Base-by-base conservation (phyloP, 1,140 invertebrate species). In the Diabrotica undecimpunctata region DNA sequence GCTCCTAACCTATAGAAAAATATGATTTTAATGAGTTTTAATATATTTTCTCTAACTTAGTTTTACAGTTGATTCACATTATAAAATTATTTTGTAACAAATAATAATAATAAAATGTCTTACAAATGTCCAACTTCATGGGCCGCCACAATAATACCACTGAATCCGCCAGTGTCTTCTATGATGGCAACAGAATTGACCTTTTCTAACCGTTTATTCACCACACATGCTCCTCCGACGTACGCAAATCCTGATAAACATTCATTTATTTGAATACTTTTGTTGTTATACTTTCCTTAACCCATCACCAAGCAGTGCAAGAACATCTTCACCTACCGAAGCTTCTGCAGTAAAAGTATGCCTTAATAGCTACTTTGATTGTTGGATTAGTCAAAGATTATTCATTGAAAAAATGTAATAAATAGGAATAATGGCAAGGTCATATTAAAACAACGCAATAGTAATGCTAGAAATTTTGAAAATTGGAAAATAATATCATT, bases 111-210 rank as follows among this genome's bases (percentile, higher is more conserved):
- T 25, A 25, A 25, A 25, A 25, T 25, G 25, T 25, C 93, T 94
- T 87, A 97, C 94, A 97, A 87, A 85, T 97, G 94, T 69, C 94
- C 94, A 70, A 96, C 93, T 92, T 97, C 95, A 78, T 97, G 94
- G 64, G 94, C 94, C 61, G 94, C 95, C 6, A 97, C 95, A 77
- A 97, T 97, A 75, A 97, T 96, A 54, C 95, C 94, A 74, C 93
- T 95, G 81, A 96, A 97, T 64, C 95, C 95, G 66, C 95, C 95
- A 14, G 94, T 96, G 78, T 97, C 95, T 81, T 97, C 95, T 75
- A 97, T 96, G 73, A 97, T 97, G 72, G 94, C 95, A 63, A 97
- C 94, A 65, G 92, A 94, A 83, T 97, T 97, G 62, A 96, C 94
- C 83, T 97, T 97, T 84, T 96, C 94, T 64, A 96, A 83, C 72